Conservation (phyloP, 2,888 invertebrate genomes). For the Plagiodera versicolora region DNA sequence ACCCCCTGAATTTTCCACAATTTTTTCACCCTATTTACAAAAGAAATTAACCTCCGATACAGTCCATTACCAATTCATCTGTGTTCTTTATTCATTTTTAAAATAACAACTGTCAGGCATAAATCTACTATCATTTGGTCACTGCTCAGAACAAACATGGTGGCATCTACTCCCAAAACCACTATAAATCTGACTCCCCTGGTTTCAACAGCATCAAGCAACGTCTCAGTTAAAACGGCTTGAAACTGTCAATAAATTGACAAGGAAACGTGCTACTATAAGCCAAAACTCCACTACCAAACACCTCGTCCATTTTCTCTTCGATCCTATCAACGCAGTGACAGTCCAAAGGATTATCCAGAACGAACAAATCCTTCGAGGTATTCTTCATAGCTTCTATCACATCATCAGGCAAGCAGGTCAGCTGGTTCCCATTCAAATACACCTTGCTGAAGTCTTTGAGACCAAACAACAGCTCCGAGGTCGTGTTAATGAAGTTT, state of each 20-base stretch:
- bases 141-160: no score
- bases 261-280: constrained; percentile 13
- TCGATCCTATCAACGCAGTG: constrained; percentile 37
- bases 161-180: no score
- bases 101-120: no score
- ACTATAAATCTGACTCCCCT: no score
- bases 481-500: constrained; percentile 33
- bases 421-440: constrained; percentile 35
- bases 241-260: neutral
- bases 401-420: constrained; percentile 38
- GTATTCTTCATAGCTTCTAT: constrained; percentile 29
- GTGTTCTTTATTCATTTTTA: no score
- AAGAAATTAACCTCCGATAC: no score
- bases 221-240: neutral
- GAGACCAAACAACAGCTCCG: constrained; percentile 26
- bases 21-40: no score
- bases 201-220: no score
- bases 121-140: no score
- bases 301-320: neutral
- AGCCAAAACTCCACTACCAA: neutral
- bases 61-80: no score
- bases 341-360: constrained; percentile 40
- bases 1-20: no score
- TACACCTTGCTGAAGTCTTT: constrained; percentile 34
- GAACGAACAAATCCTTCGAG: constrained; percentile 30